Base-by-base conservation (phyloP, 2,888 invertebrate genomes). In the Dolichomitus sp. region DNA sequence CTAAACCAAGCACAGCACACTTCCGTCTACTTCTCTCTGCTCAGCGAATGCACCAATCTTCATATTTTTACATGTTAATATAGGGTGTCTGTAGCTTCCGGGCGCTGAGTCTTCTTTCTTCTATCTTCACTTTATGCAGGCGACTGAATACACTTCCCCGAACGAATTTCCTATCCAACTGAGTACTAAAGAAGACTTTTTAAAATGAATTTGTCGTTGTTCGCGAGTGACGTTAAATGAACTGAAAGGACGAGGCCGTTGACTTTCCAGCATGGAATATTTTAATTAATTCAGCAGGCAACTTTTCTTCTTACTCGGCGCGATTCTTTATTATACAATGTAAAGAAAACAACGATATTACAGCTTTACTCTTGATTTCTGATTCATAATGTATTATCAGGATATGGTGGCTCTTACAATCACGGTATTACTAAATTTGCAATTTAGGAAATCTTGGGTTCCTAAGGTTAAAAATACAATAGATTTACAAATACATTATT, bases 1-100 rank as follows among this genome's bases (percentile, higher is more conserved):
- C 54, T 65, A 63, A 19, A 68, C 57, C 45, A 33, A 59, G 59
- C 66, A 17, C 52, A 48, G 45, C 4, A 12, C 40, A 30, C 30
- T 42, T 68, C 74, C 23, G 12, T 74, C 19, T 42, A 54, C 40
- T 37, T 63, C 40, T 30, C 52, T 59, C 82, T 52, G 48, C 48
- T 48, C 70, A 37, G 66, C 79, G 78, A 82, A 82, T 84, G 79
- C 80, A 81, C 82, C 84, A 84, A 85, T 85, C 84, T 84, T 85
- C 85, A 85, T 85, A 85, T 85, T 85, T 85, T 85, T 84, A 83
- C 85, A 85, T 84, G 68, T 80, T 85, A 84, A 84, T 85, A 79
- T 45, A 45, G 52, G 57, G 37, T 57, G 69, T 63, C 69, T 40
- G 50, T 50, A 54, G 48, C 37, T 30, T 37, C 40, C 48, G 63